A percentile compares a stretch with the other conserved stretches of the same genome.
Conservation (phyloP, 2,888 invertebrate species). For the Periphyllus acericola region DNA sequence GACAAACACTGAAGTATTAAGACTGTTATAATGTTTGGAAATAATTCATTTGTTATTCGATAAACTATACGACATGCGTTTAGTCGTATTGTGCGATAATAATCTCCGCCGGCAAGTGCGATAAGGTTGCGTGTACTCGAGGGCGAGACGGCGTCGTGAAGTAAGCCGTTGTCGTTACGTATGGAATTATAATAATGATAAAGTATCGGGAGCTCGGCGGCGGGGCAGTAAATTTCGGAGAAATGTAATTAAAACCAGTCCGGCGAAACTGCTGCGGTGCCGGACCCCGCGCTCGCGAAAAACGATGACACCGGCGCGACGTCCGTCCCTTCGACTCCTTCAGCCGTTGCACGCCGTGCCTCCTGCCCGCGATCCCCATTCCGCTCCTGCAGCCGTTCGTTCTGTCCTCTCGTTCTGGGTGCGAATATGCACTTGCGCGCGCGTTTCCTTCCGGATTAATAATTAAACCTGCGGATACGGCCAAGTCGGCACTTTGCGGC, state of each 20-base stretch:
- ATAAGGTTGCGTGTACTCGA: neutral
- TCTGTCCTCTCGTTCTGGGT: neutral
- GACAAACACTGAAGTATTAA: too few species aligned
- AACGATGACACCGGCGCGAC: conserved; percentile 39
- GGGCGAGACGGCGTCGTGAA: neutral
- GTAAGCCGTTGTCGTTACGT: conserved; percentile 32
- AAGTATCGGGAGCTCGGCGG: neutral
- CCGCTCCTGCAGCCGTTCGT: neutral
- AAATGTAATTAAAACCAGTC: conserved; percentile 59
- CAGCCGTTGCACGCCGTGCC: too few species aligned
- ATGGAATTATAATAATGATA: conserved; percentile 13
- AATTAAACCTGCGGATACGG: conserved; percentile 56
- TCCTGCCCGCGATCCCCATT: neutral
- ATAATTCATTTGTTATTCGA: too few species aligned
- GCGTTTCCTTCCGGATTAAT: conserved; percentile 45
- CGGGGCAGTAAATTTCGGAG: conserved; percentile 46
- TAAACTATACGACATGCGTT: too few species aligned
- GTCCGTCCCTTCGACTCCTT: neutral
- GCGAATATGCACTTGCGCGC: neutral
- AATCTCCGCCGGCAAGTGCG: too few species aligned
- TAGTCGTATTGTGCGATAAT: too few species aligned
- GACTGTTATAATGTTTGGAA: too few species aligned
- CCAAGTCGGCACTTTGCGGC: conserved; percentile 47
- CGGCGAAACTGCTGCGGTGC: conserved; percentile 29
- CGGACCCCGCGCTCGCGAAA: conserved; percentile 22